Percentiles rank a stretch among this genome's conserved stretches.
These are phyloP conservation scores for Oryctes rhinoceros DNA, from an alignment of 1,140 invertebrate species.

Conservation along the genomic window DNA sequence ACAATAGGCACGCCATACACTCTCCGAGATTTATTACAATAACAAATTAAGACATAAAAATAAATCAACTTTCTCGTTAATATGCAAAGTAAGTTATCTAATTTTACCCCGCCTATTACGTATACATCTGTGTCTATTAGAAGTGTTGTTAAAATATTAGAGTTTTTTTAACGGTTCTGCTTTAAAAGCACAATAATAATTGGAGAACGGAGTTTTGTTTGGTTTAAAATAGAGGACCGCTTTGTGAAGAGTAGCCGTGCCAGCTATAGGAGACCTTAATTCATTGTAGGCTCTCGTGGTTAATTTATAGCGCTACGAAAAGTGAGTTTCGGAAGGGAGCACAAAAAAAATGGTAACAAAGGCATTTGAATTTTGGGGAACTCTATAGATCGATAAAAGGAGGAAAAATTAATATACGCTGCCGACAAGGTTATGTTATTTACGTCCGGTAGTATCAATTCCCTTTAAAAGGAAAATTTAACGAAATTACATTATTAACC, in stretches of 20 bases:
- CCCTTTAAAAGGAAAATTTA: too few species aligned
- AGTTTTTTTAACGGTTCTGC: not conserved
- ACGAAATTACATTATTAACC: too few species aligned
- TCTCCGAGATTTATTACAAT: slow-evolving; percentile 7
- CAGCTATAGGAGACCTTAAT: slow-evolving; percentile 3
- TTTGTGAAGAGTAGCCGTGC: not conserved
- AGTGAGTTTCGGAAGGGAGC: not conserved
- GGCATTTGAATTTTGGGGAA: not conserved
- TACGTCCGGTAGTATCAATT: too few species aligned
- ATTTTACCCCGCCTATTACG: slow-evolving; percentile 18
- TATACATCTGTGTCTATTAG: not conserved
- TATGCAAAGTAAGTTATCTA: slow-evolving; percentile 27
- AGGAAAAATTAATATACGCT: not conserved
- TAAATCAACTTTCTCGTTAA: slow-evolving; percentile 33
- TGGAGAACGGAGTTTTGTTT: slow-evolving; percentile 13
- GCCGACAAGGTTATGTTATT: not conserved
- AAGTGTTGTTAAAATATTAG: not conserved
- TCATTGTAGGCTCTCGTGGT: slow-evolving; percentile 8
- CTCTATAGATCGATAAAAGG: not conserved
- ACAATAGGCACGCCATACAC: not conserved
- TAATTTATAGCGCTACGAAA: slow-evolving; percentile 17
- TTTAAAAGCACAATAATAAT: slow-evolving; percentile 27
- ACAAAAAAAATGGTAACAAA: slow-evolving; percentile 12
- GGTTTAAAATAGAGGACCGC: not conserved
- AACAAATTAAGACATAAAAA: slow-evolving; percentile 32